Evolutionary conservation across 2,797 vertebrate species (phyloP).

Genomic region (Bovichtus diacanthus): DNA sequence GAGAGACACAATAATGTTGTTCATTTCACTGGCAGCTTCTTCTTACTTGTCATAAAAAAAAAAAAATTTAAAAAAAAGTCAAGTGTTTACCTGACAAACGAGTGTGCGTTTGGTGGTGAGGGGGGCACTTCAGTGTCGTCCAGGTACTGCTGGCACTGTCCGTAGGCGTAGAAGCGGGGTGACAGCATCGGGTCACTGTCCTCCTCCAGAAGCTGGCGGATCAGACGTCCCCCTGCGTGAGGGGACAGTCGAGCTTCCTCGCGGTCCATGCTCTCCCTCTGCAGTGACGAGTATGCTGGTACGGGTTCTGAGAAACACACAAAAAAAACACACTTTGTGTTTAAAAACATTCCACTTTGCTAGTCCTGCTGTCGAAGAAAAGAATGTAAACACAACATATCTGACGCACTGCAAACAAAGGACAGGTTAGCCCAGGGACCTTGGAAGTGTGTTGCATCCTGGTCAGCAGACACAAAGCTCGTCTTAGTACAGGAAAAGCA

Average conservation of each 20-base stretch:
- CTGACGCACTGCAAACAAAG: background rate
- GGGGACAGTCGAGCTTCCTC: conserved; percentile 94
- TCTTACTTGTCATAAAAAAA: background rate
- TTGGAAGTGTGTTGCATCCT: background rate
- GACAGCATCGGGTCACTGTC: conserved; percentile 96
- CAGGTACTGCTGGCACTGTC: conserved; percentile 94
- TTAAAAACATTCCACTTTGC: background rate
- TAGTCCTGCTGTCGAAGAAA: background rate
- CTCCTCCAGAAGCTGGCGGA: conserved; percentile 93
- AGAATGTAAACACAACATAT: background rate
- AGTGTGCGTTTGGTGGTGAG: conserved; percentile 95
- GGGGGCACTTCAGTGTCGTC: conserved; percentile 98
- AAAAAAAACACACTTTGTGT: conserved; percentile 7
- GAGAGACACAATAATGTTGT: rapidly evolving
- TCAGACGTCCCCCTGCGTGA: conserved; percentile 90
- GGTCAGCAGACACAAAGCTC: conserved; percentile 8
- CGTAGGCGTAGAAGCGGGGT: conserved; percentile 94
- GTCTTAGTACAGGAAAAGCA: background rate
- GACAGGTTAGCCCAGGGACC: conserved; percentile 16
- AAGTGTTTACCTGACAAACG: conserved; percentile 92
- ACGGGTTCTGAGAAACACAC: conserved; percentile 87
- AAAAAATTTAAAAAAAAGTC: background rate
- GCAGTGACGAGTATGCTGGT: conserved; percentile 90
- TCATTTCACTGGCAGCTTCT: background rate
- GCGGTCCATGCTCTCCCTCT: conserved; percentile 88